These are phyloP conservation scores for Cetonia aurata DNA, from an alignment of 2,888 invertebrate species.

Conservation along the genomic window DNA sequence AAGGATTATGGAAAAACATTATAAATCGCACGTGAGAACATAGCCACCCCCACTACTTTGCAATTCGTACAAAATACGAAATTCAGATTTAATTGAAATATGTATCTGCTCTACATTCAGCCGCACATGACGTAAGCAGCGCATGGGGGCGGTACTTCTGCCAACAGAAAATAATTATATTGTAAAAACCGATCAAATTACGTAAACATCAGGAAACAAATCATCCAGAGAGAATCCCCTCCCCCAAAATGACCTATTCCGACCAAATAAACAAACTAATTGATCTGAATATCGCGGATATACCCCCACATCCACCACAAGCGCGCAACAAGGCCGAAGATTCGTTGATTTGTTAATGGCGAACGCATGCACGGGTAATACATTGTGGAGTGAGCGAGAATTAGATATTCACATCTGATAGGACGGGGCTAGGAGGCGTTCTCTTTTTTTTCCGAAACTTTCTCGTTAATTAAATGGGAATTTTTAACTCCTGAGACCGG, in stretches of 20 bases:
- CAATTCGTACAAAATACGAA: too few species aligned
- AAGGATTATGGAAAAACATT: too few species aligned
- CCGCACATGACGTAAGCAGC: too few species aligned
- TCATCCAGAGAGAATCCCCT: too few species aligned
- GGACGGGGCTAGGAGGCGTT: not conserved
- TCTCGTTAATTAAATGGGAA: constrained; percentile 34
- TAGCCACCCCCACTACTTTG: too few species aligned
- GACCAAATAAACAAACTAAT: constrained; percentile 14
- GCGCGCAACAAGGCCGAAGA: constrained; percentile 7
- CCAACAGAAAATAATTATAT: too few species aligned
- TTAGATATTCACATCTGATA: constrained; percentile 30
- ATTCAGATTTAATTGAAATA: too few species aligned
- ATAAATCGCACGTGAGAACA: too few species aligned
- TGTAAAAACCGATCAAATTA: too few species aligned
- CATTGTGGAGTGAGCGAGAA: constrained; percentile 11
- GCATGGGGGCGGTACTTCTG: too few species aligned
- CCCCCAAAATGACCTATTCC: not conserved
- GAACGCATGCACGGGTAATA: constrained; percentile 13
- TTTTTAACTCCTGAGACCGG: constrained; percentile 15
- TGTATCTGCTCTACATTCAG: too few species aligned
- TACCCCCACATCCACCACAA: not conserved
- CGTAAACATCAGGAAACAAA: too few species aligned
- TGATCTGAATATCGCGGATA: not conserved
- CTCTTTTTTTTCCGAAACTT: constrained; percentile 16
- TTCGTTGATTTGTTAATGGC: constrained; percentile 30